phyloP scores from a whole-genome alignment of 2,888 invertebrate genomes.

The Lasioglossum figueresi region DNA sequence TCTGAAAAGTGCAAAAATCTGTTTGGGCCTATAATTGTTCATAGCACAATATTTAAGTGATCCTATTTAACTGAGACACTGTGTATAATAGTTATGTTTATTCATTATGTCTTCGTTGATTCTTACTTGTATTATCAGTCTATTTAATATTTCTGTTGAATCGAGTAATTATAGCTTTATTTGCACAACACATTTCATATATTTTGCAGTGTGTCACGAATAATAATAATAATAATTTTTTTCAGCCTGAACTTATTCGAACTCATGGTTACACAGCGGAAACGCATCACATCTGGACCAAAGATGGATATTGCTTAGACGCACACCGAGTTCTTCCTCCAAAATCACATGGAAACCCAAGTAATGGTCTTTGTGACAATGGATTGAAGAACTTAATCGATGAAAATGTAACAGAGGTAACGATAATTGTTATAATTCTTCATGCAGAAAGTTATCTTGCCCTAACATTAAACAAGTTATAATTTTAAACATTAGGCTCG shows the following conservation, averaged over 20 bases:
- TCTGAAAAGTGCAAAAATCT: neutral
- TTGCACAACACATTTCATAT: neutral
- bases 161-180: neutral
- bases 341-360: neutral
- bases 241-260: conserved; percentile 84
- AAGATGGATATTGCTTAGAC: conserved; percentile 84
- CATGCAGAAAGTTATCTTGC: neutral
- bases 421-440: neutral
- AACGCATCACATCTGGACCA: conserved; percentile 84
- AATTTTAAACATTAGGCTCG: neutral
- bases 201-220: neutral
- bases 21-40: neutral
- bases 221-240: conserved; percentile 34
- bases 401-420: conserved; percentile 9
- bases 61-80: neutral
- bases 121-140: neutral
- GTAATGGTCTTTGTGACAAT: neutral
- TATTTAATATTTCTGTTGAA: neutral
- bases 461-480: neutral
- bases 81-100: neutral
- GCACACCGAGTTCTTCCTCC: conserved; percentile 82
- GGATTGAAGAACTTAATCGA: neutral
- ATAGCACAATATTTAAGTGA: neutral
- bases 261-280: conserved; percentile 83
- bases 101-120: neutral